Conservation (phyloP, 2,888 invertebrate genomes). For the Orthonychiurus folsomi region DNA sequence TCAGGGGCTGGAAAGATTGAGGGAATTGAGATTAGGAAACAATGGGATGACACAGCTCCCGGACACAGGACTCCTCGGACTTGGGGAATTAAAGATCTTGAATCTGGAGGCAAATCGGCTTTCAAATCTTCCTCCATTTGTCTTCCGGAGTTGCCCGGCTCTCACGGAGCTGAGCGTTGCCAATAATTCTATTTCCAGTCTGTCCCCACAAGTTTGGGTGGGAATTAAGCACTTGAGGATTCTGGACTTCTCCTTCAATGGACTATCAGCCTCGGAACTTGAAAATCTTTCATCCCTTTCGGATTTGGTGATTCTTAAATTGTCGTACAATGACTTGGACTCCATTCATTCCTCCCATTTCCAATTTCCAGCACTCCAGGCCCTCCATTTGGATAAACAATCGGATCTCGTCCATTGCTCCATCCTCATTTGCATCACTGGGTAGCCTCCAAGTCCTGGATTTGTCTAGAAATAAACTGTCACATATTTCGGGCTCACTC, state of each 20-base stretch:
- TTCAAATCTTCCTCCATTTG: constrained; percentile 61
- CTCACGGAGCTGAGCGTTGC: constrained; percentile 43
- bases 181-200: constrained; percentile 70
- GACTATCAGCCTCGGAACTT: constrained; percentile 55
- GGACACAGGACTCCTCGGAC: constrained; percentile 66
- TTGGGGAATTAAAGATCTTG: constrained; percentile 66
- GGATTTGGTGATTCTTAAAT: constrained; percentile 62
- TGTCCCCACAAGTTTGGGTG: constrained; percentile 73
- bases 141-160: constrained; percentile 22
- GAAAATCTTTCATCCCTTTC: background rate
- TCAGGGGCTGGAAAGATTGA: constrained; percentile 65
- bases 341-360: constrained; percentile 74
- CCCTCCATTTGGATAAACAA: constrained; percentile 63
- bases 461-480: constrained; percentile 75
- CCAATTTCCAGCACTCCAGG: constrained; percentile 75
- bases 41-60: constrained; percentile 74
- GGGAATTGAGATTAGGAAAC: constrained; percentile 68
- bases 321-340: constrained; percentile 75
- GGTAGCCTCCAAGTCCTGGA: constrained; percentile 84
- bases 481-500: constrained; percentile 61
- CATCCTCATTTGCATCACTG: constrained; percentile 75
- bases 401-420: constrained; percentile 45
- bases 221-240: constrained; percentile 73
- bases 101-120: constrained; percentile 81
- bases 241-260: constrained; percentile 65